Base-by-base conservation (phyloP, 2,888 invertebrate genomes). In the Xestia ashworthii region DNA sequence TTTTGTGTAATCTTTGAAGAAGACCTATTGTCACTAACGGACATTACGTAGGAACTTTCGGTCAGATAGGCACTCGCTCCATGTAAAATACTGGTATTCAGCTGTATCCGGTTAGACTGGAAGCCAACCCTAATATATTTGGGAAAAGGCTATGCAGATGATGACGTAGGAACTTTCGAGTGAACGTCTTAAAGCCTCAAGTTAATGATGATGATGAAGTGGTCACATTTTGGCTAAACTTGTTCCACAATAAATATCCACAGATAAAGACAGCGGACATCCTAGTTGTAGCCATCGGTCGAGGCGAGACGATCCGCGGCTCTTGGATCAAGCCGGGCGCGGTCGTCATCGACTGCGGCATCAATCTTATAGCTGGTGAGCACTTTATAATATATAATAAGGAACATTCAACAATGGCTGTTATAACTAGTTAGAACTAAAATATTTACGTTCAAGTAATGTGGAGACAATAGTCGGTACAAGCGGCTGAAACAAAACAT, bases 291-390 rank as follows among this genome's bases (percentile, higher is more conserved):
- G 99, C 98, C 0, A 99, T 99, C 90, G 99, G 99, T 0, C 97
- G 98, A 88, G 97, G 99, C 1, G 98, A 99, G 95, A 97, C 99
- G 96, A 99, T 99, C 3, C 98, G 98, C 93, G 99, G 98, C 0
- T 98, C 98, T 83, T 99, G 99, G 99, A 98, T 99, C 87, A 99
- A 99, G 95, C 99, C 99, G 0, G 99, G 99, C 8, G 99, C 99
- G 25, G 98, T 99, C 19, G 99, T 99, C 62, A 99, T 99, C 90
- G 99, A 99, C 95, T 99, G 99, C 95, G 99, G 99, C 66, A 99
- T 99, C 89, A 99, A 99, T 96, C 97, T 98, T 6, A 98, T 99
- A 89, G 97, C 98, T 95, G 99, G 99, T 98, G 95, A 75, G 76
- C 72, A 50, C 58, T 74, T 22, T 44, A 65, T 46, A 32, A 76